Conservation (phyloP, 2,113 vertebrate species). For the Indri indri region DNA sequence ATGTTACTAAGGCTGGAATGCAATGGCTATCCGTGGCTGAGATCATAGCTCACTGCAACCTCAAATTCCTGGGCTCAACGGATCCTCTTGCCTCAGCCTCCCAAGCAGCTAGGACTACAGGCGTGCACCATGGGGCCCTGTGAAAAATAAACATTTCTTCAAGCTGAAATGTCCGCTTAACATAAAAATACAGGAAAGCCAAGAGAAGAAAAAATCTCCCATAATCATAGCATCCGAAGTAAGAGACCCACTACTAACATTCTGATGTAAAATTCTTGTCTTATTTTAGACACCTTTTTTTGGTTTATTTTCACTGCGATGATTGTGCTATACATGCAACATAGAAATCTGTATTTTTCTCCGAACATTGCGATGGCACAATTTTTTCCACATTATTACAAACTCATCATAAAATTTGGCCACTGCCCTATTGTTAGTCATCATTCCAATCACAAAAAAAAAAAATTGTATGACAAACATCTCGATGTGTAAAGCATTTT, state of each 20-base stretch:
- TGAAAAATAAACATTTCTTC: background rate
- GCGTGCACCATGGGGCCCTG: background rate
- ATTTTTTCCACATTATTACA: background rate
- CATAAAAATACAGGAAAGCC: background rate
- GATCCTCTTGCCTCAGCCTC: background rate
- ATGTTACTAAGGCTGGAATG: background rate
- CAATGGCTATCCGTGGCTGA: background rate
- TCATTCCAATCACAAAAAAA: background rate
- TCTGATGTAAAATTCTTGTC: background rate
- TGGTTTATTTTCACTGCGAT: background rate
- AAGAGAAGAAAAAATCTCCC: background rate
- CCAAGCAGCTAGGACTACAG: background rate
- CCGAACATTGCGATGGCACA: background rate
- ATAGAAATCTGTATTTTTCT: background rate
- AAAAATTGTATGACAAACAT: conserved; percentile 1
- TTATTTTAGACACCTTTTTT: background rate
- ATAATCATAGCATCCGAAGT: background rate
- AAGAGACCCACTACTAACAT: background rate
- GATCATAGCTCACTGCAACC: background rate
- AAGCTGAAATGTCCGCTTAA: background rate
- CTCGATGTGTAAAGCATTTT: background rate
- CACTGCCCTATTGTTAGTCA: background rate
- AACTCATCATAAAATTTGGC: background rate
- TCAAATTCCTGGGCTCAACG: background rate
- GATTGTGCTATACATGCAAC: background rate